Percentiles rank a stretch among this genome's conserved stretches.
phyloP scores from a whole-genome alignment of 2,797 vertebrate species.

The Alexandromys oeconomus region DNA sequence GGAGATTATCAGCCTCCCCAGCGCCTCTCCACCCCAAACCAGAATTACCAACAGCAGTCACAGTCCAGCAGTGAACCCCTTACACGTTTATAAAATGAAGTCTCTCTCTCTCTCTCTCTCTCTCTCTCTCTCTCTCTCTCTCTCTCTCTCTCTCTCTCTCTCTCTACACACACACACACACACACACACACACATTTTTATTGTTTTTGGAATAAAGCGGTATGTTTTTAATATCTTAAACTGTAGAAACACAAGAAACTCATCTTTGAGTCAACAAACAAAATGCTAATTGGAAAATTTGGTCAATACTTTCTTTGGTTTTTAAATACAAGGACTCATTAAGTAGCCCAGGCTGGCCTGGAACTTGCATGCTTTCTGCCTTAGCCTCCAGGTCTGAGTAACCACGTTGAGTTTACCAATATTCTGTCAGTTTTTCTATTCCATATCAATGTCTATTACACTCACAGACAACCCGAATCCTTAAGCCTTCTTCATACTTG shows the following conservation, averaged over 20 bases:
- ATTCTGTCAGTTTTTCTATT: background rate
- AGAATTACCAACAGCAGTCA: background rate
- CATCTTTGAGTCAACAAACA: background rate
- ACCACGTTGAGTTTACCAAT: background rate
- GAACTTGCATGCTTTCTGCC: background rate
- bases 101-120: background rate
- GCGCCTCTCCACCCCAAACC: no score
- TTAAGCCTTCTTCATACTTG: conserved; percentile 16
- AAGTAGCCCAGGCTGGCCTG: background rate
- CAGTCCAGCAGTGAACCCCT: background rate
- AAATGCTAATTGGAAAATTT: background rate
- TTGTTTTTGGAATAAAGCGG: conserved; percentile 1
- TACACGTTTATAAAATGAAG: conserved; percentile 30
- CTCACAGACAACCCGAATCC: conserved; percentile 45
- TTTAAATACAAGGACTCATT: background rate
- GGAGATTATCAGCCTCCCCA: background rate
- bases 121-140: background rate
- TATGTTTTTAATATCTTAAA: conserved; percentile 37
- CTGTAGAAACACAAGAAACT: conserved; percentile 28
- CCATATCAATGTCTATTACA: conserved; percentile 11
- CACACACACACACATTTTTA: background rate
- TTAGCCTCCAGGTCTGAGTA: background rate
- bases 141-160: background rate
- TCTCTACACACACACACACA: no score
- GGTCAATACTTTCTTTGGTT: background rate